Evolutionary conservation across 1,140 invertebrate genomes (phyloP), one percentile per base, ranked within the genome.

Genomic region (Chrysoperla carnea): DNA sequence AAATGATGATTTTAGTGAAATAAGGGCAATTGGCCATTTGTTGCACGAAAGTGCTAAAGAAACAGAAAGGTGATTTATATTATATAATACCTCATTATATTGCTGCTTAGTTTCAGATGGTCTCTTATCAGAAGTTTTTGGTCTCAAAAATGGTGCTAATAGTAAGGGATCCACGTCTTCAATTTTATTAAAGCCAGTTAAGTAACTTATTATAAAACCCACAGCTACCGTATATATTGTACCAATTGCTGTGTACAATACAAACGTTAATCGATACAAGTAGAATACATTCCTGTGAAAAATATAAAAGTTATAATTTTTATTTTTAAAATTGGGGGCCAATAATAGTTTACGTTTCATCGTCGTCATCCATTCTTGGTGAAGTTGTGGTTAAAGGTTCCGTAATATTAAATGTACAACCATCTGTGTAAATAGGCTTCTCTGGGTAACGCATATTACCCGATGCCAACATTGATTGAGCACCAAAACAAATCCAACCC

Each of bases 181-280:
- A 27, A 23, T 9, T 12, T 39, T 28, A 39, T 11, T 39, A 11
- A 27, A 11, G 2, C 68, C 64, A 46, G 67, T 63, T 7, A 66
- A n/a, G 9, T 60, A 58, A 46, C 66, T 70, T 6, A 64, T 60
- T 2, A 65, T 37, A 4, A 63, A 40, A 8, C 62, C 69, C 8
- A 68, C 51, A 0, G 64, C 40, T 0, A 70, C 36, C 0, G 62
- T 58, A 5, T 63, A 49, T 6, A 56, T 6, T 5, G 53, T 44
- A 29, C 61, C 64, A 41, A 68, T 59, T 2, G 61, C 36, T 11
- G 58, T 63, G 41, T 64, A 69, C 40, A 60, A 71, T 49, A 71
- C 56, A 39, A 69, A 68, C 1, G 68, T 68, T 33, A 71, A 54
- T 14, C 44, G 6, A 47, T 31, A 28, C 46, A 39, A 12, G 17